Conservation (phyloP, 2,797 vertebrate genomes). For the Alouatta caraya region DNA sequence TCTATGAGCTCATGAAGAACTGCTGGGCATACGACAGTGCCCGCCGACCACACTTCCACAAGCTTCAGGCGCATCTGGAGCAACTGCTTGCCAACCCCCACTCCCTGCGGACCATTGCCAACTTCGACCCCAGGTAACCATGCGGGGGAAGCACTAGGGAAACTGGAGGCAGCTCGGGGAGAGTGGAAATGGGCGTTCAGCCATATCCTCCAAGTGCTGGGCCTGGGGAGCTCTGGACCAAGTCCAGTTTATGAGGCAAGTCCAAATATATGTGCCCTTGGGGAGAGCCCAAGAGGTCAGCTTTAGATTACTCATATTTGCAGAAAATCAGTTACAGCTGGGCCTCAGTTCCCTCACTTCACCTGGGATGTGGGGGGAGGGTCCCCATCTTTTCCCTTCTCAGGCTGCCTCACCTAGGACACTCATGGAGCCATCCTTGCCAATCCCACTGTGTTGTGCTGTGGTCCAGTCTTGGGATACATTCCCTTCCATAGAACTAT, state of each 20-base stretch:
- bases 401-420: neutral
- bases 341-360: neutral
- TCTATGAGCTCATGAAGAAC: conserved; percentile 96
- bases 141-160: neutral
- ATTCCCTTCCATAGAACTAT: neutral
- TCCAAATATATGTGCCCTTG: rapidly evolving
- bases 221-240: neutral
- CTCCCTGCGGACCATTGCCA: conserved; percentile 84
- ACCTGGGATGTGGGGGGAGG: neutral
- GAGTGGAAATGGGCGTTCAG: neutral
- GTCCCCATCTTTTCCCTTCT: neutral
- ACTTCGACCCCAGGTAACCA: conserved; percentile 86
- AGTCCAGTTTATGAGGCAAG: neutral
- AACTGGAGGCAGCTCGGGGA: neutral
- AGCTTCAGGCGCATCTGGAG: conserved; percentile 87
- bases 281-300: neutral
- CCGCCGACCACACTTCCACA: conserved; percentile 91
- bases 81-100: conserved; percentile 85
- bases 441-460: neutral
- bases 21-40: conserved; percentile 93
- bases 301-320: neutral
- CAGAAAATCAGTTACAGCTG: neutral
- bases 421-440: neutral
- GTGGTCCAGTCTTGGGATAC: neutral
- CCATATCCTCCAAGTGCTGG: neutral